Base-by-base conservation (phyloP, 2,113 vertebrate species). In the Marmota flaviventris region DNA sequence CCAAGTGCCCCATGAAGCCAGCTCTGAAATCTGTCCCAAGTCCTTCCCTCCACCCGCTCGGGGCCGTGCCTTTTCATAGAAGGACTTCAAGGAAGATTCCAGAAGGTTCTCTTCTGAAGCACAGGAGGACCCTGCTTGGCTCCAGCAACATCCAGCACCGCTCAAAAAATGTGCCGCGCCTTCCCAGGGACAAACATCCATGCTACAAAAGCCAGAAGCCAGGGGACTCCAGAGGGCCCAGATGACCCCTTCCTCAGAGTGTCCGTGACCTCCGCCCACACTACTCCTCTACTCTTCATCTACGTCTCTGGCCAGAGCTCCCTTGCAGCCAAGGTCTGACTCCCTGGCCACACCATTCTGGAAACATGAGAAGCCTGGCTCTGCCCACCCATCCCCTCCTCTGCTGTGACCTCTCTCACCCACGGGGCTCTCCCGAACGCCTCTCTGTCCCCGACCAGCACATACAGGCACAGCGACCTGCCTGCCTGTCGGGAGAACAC, bases 201-300 rank as follows among this genome's bases (percentile, higher is more conserved):
- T 25, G 48, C 20, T 51, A 32, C 32, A 27, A 20, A 81, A 73
- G 9, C 25, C 56, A 27, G 13, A 48, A 42, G 34, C 65, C 14
- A 2, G 20, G 0, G 10, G 34, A 39, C 58, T 53, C 75, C 61
- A 0, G 32, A 24, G 16, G 11, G 8, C 10, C 75, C 61, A 0
- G 24, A 24, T 6, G 7, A 13, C 10, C 14, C 6, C 25, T 32
- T 56, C 75, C 32, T 51, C 37, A 8, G 10, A 8, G 34, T 0
- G 18, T 2, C n/a, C 13, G 11, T 77, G 27, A 7, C 16, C 42
- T 32, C 45, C 0, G 6, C 14, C 45, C 27, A 7, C 13, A 45
- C 76, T 32, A 5, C 2, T n/a, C 8, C 3, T n/a, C 4, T 17
- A n/a, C 24, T 63, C 73, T n/a, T 63, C 32, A 1, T 8, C 4